Conservation (phyloP, 2,113 vertebrate species). For the Callipepla californica region DNA sequence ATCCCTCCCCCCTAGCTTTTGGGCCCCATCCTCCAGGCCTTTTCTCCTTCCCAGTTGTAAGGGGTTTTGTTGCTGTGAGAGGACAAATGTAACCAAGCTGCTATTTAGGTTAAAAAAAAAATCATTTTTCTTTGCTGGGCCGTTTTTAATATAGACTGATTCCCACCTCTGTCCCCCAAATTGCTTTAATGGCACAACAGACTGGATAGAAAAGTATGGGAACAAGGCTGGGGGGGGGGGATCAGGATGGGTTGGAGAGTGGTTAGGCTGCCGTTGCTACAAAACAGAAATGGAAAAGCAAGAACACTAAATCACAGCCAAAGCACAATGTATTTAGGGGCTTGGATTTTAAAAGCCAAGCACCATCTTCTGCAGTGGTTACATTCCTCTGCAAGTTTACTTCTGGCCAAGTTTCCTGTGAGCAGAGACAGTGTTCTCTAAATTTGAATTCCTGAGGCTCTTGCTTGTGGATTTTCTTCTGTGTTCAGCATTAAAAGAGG, state of each 20-base stretch:
- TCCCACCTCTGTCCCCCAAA: neutral
- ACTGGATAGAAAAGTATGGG: neutral
- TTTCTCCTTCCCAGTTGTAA: neutral
- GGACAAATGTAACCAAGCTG: slow-evolving; percentile 31
- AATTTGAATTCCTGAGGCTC: slow-evolving; percentile 29
- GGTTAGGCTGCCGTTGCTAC: neutral
- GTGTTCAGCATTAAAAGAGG: slow-evolving; percentile 4
- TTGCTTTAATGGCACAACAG: neutral
- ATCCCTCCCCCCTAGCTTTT: neutral
- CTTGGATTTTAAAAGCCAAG: slow-evolving; percentile 45
- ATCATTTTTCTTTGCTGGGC: neutral
- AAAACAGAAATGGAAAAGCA: slow-evolving; percentile 23
- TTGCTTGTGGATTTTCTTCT: neutral
- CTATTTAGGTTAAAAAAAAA: neutral
- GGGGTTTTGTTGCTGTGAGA: slow-evolving; percentile 22
- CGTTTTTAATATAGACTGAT: slow-evolving; percentile 3
- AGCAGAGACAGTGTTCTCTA: neutral
- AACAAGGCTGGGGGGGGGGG: neutral
- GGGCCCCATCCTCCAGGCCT: neutral
- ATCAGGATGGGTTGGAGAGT: neutral
- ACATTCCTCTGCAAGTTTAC: slow-evolving; percentile 8
- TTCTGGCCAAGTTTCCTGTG: slow-evolving; percentile 51
- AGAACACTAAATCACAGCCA: neutral
- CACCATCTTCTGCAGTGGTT: neutral
- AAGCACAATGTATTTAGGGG: neutral